phyloP scores from a whole-genome alignment of 1,140 invertebrate species.

The Drosophila bipectinata region DNA sequence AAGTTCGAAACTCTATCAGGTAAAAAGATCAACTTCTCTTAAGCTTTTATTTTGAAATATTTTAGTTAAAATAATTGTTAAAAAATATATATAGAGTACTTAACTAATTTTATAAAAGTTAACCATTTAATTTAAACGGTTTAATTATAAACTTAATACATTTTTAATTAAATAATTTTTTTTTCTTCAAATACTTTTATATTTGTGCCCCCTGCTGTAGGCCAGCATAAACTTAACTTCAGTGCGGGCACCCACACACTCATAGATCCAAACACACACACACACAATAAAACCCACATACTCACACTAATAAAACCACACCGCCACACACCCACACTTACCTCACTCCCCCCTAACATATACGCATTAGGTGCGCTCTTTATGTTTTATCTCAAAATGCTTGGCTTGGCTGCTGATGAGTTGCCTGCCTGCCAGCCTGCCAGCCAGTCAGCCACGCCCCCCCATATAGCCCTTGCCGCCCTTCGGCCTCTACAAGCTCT shows the following conservation, averaged over 20 bases:
- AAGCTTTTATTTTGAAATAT: too few relatives aligned
- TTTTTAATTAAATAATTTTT: too few relatives aligned
- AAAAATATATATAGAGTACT: too few relatives aligned
- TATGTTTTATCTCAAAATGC: constrained; percentile 78
- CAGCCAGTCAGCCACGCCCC: background rate
- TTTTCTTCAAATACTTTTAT: constrained; percentile 3
- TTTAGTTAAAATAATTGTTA: too few relatives aligned
- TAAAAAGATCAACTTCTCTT: too few relatives aligned
- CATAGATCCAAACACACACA: constrained; percentile 4
- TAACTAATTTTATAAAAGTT: too few relatives aligned
- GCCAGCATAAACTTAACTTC: constrained; percentile 27
- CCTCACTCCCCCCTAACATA: constrained; percentile 8
- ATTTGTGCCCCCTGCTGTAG: constrained; percentile 13
- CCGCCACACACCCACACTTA: constrained; percentile 6
- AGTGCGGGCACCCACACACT: constrained; percentile 33
- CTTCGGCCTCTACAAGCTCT: constrained; percentile 22
- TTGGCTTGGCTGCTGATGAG: constrained; percentile 78
- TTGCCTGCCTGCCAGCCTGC: constrained; percentile 47
- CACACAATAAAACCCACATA: constrained; percentile 9
- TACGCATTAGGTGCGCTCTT: constrained; percentile 71
- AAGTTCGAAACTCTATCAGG: too few relatives aligned
- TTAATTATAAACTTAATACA: too few relatives aligned
- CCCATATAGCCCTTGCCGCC: background rate
- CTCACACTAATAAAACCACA: background rate
- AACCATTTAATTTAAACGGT: too few relatives aligned